A percentile compares a stretch with the other conserved stretches of the same genome.
These are phyloP conservation scores for Gobio occitaniae DNA, from an alignment of 2,797 vertebrate genomes.

Conservation along the genomic window DNA sequence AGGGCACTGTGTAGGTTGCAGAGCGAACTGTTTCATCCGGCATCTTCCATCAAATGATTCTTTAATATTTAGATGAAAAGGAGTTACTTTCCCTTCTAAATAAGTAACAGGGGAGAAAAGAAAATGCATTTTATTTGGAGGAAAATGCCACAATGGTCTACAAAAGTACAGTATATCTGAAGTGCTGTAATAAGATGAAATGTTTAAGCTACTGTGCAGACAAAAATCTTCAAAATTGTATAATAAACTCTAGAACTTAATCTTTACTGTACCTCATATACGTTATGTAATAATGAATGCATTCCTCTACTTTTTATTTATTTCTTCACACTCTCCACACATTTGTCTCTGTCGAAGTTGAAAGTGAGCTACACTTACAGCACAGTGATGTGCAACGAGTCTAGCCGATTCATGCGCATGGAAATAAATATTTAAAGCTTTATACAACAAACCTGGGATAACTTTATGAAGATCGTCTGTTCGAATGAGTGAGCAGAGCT, in stretches of 20 bases:
- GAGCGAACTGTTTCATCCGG: slow-evolving; percentile 84
- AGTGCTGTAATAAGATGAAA: background rate
- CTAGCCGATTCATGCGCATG: background rate
- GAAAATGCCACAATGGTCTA: too few relatives aligned
- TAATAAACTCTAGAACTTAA: background rate
- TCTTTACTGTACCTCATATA: background rate
- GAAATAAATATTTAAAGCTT: background rate
- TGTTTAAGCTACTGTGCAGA: background rate
- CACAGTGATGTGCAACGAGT: background rate
- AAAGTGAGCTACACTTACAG: background rate
- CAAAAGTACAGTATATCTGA: background rate
- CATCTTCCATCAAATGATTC: slow-evolving; percentile 68
- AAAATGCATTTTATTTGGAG: background rate
- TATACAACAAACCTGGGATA: slow-evolving; percentile 10
- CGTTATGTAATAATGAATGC: background rate
- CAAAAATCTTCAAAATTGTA: background rate
- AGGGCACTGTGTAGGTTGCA: slow-evolving; percentile 87
- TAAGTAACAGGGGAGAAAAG: background rate
- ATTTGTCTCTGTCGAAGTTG: background rate
- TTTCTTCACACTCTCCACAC: background rate
- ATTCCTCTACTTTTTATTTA: background rate
- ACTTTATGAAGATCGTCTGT: background rate
- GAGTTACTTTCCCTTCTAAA: background rate
- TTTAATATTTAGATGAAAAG: background rate
- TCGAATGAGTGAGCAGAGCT: background rate